Evolutionary conservation across 2,888 invertebrate species (phyloP).

Genomic region (Lasioglossum figueresi): DNA sequence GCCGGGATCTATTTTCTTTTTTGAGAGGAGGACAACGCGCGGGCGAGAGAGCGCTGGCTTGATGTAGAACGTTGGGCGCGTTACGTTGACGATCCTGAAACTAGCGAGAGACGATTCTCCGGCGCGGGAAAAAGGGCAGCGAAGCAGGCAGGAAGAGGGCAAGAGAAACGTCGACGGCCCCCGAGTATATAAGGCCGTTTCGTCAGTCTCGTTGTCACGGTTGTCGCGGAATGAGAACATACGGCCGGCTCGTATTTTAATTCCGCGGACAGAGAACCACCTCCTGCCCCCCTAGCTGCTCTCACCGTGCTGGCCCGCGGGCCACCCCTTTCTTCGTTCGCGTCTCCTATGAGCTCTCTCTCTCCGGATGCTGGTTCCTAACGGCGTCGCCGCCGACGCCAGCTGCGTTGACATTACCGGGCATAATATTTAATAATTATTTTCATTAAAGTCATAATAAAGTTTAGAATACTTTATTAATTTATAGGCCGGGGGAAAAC

Average conservation of each 20-base stretch:
- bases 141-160: conserved; percentile 47
- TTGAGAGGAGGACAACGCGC: conserved; percentile 15
- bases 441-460: conserved; percentile 84
- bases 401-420: conserved; percentile 78
- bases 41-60: conserved; percentile 24
- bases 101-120: conserved; percentile 66
- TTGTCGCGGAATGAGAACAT: conserved; percentile 82
- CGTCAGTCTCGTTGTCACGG: conserved; percentile 82
- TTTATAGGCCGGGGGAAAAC: conserved; percentile 81
- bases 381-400: conserved; percentile 61
- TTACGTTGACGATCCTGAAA: conserved; percentile 65
- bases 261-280: conserved; percentile 80
- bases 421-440: conserved; percentile 84
- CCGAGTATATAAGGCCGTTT: conserved; percentile 79
- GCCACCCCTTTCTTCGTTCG: conserved; percentile 75
- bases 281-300: conserved; percentile 62
- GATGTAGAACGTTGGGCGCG: conserved; percentile 31
- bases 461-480: conserved; percentile 84
- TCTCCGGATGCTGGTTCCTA: conserved; percentile 57
- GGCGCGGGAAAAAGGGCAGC: conserved; percentile 55
- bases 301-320: conserved; percentile 50
- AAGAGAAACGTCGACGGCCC: conserved; percentile 69
- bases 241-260: conserved; percentile 83
- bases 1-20: conserved; percentile 25
- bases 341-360: conserved; percentile 71